Conservation (phyloP, 2,113 vertebrate genomes). For the Phaethornis superciliosus region DNA sequence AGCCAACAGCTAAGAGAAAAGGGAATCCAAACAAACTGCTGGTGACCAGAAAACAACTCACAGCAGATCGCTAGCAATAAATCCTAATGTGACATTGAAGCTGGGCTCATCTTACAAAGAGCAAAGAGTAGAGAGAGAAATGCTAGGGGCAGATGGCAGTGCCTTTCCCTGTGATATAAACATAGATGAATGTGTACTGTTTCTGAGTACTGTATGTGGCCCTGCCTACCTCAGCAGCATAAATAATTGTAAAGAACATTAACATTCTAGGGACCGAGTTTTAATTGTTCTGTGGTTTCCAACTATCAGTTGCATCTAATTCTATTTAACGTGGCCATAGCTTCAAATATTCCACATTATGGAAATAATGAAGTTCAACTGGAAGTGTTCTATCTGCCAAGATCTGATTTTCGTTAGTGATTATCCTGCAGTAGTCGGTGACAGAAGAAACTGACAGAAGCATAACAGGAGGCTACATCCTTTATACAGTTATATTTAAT, state of each 20-base stretch:
- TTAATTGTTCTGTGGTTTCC: neutral
- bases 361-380: neutral
- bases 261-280: neutral
- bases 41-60: conserved; percentile 39
- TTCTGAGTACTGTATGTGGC: conserved; percentile 6
- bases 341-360: neutral
- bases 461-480: neutral
- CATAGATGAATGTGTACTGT: neutral
- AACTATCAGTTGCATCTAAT: neutral
- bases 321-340: neutral
- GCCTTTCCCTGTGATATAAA: conserved; percentile 23
- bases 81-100: conserved; percentile 4
- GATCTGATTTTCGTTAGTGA: neutral
- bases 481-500: conserved; percentile 2
- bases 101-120: conserved; percentile 59
- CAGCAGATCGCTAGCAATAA: conserved; percentile 29
- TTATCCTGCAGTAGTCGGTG: conserved; percentile 9
- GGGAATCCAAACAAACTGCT: conserved; percentile 33
- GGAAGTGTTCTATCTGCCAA: conserved; percentile 18
- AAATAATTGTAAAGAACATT: conserved; percentile 4
- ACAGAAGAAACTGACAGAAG: conserved; percentile 35
- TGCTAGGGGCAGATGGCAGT: conserved; percentile 44
- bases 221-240: neutral
- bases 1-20: neutral
- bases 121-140: conserved; percentile 22